phyloP scores from a whole-genome alignment of 2,888 invertebrate genomes.

The Copidosoma aretas region DNA sequence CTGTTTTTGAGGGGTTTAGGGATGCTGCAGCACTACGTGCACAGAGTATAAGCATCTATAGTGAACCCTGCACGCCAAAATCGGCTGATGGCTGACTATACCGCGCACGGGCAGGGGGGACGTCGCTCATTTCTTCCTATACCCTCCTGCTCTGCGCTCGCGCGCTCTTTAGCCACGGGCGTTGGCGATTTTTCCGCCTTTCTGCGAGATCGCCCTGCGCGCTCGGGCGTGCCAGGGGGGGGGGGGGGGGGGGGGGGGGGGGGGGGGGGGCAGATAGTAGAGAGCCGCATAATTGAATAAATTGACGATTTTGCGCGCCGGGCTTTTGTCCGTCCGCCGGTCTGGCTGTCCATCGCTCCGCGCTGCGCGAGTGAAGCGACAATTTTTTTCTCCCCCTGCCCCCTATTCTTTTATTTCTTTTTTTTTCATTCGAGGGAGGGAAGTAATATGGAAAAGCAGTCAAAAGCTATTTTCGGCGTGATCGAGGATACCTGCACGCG shows the following conservation, averaged over 20 bases:
- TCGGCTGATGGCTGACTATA: no score
- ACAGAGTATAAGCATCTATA: no score
- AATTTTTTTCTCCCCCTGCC: background rate
- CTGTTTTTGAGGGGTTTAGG: no score
- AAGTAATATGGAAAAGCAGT: no score
- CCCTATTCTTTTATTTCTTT: background rate
- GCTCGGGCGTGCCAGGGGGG: constrained; percentile 1
- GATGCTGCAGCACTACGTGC: background rate
- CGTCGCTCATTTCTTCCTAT: no score
- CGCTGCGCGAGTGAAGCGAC: background rate
- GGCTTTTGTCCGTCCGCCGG: background rate
- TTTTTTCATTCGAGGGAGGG: background rate
- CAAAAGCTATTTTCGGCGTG: no score
- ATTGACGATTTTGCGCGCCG: constrained; percentile 28
- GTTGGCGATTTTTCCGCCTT: background rate
- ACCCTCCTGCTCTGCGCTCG: no score
- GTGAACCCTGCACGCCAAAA: no score
- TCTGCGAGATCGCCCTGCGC: background rate
- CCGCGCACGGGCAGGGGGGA: no score
- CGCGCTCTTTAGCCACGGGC: no score
- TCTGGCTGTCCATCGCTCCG: background rate
- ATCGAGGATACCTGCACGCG: no score
- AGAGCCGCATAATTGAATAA: constrained; percentile 37
- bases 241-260: no score
- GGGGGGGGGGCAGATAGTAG: constrained; percentile 33